phyloP scores from a whole-genome alignment of 1,140 invertebrate species.

The Psilanteris sp. region DNA sequence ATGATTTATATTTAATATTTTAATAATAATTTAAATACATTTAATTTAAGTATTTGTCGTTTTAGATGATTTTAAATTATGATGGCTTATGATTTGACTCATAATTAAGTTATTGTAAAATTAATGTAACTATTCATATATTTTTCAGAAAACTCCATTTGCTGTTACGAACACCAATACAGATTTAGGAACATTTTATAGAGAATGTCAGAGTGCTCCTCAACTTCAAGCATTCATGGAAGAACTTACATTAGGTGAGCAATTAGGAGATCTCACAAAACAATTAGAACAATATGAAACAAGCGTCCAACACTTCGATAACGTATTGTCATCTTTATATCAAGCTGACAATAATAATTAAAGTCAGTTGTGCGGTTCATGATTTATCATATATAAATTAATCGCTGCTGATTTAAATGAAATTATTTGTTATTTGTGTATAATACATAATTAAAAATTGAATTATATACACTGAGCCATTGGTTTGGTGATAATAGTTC shows the following conservation, averaged over 20 bases:
- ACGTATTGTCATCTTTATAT: slow-evolving; percentile 84
- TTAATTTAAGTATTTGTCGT: too few relatives aligned
- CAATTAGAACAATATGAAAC: slow-evolving; percentile 88
- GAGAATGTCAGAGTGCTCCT: slow-evolving; percentile 88
- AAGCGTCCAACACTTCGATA: slow-evolving; percentile 86
- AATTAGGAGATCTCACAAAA: slow-evolving; percentile 85
- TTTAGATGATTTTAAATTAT: too few relatives aligned
- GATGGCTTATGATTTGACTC: too few relatives aligned
- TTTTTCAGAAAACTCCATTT: slow-evolving; percentile 83
- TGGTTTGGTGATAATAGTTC: slow-evolving; percentile 48
- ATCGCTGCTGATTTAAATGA: too few relatives aligned
- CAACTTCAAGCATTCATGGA: slow-evolving; percentile 84
- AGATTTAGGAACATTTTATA: slow-evolving; percentile 88
- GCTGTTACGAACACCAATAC: slow-evolving; percentile 81
- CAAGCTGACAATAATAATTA: slow-evolving; percentile 81
- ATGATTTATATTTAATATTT: too few relatives aligned
- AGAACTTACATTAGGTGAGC: slow-evolving; percentile 82
- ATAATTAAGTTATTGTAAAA: too few relatives aligned
- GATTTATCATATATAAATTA: neutral
- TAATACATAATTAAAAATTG: too few relatives aligned
- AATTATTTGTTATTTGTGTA: slow-evolving; percentile 5
- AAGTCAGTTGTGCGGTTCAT: slow-evolving; percentile 27
- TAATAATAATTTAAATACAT: too few relatives aligned
- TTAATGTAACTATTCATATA: too few relatives aligned
- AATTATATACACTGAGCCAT: too few relatives aligned